A percentile compares a stretch with the other conserved stretches of the same genome.
Conservation (phyloP, 2,888 invertebrate genomes). For the Zonitis immaculata region DNA sequence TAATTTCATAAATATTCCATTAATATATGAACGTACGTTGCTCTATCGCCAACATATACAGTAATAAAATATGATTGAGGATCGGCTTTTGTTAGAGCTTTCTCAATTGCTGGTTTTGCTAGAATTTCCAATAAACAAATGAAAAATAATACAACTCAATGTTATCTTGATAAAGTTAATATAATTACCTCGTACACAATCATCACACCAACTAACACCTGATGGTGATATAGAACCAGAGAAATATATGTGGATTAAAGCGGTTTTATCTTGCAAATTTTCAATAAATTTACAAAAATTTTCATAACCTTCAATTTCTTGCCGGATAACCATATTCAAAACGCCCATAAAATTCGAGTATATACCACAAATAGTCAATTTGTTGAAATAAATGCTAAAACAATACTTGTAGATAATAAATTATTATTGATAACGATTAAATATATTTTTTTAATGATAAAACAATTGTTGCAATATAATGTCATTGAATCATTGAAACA, state of each 20-base stretch:
- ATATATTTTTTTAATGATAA: no score
- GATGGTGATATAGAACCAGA: conserved; percentile 59
- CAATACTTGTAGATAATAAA: no score
- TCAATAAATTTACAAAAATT: conserved; percentile 57
- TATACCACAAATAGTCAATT: no score
- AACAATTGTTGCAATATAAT: no score
- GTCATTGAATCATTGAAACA: no score
- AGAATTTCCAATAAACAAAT: no score
- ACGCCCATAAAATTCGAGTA: no score
- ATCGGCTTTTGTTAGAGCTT: conserved; percentile 58
- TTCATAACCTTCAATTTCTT: conserved; percentile 58
- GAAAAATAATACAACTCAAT: no score
- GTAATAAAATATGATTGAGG: conserved; percentile 64
- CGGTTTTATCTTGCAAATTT: conserved; percentile 49
- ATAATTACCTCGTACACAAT: conserved; percentile 74
- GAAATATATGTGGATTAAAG: conserved; percentile 56
- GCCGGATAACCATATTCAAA: conserved; percentile 50
- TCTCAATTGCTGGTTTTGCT: conserved; percentile 76
- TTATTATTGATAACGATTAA: no score
- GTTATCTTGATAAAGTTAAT: neutral
- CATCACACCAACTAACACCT: conserved; percentile 85
- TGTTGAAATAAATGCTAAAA: no score
- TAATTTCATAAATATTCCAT: neutral
- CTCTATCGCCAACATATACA: conserved; percentile 73
- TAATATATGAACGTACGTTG: conserved; percentile 57